Evolutionary conservation across 2,888 invertebrate species (phyloP).

Genomic region (Acrobasis suavella): DNA sequence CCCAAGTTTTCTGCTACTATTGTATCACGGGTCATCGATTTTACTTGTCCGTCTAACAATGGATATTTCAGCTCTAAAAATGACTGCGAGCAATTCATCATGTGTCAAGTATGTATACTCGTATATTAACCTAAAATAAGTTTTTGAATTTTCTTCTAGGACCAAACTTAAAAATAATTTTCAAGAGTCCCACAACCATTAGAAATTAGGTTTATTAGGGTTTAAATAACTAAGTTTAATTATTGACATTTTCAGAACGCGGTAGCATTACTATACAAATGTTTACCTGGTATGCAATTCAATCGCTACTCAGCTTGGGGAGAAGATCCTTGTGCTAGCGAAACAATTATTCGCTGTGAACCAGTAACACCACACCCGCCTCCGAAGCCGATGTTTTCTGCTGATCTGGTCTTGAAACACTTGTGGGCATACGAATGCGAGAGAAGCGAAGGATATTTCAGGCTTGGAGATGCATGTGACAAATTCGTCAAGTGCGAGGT

Average conservation of each 20-base stretch:
- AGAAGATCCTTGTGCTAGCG: constrained; percentile 16
- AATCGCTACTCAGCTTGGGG: constrained; percentile 2
- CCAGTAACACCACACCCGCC: neutral
- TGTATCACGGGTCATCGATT: constrained; percentile 1
- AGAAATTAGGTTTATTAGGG: too few relatives aligned
- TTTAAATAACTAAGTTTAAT: neutral
- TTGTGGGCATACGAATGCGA: neutral
- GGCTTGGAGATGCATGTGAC: neutral
- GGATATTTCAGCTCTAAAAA: constrained; percentile 9
- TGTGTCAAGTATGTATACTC: constrained; percentile 10
- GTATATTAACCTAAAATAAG: too few relatives aligned
- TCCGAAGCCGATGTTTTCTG: constrained; percentile 1
- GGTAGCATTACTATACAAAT: constrained; percentile 10
- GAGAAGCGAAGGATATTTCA: constrained; percentile 8
- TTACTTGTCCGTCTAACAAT: constrained; percentile 9
- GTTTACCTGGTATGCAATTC: constrained; percentile 19
- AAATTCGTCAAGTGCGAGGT: constrained; percentile 14
- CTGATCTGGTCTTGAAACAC: neutral
- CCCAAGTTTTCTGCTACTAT: constrained; percentile 11
- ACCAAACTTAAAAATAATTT: too few relatives aligned
- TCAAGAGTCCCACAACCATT: too few relatives aligned
- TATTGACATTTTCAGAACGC: constrained; percentile 9
- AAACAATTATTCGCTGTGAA: neutral
- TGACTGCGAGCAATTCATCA: constrained; percentile 18
- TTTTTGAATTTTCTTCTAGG: too few relatives aligned